Evolutionary conservation across 2,888 invertebrate genomes (phyloP).

Genomic region (Saturnia pavonia): DNA sequence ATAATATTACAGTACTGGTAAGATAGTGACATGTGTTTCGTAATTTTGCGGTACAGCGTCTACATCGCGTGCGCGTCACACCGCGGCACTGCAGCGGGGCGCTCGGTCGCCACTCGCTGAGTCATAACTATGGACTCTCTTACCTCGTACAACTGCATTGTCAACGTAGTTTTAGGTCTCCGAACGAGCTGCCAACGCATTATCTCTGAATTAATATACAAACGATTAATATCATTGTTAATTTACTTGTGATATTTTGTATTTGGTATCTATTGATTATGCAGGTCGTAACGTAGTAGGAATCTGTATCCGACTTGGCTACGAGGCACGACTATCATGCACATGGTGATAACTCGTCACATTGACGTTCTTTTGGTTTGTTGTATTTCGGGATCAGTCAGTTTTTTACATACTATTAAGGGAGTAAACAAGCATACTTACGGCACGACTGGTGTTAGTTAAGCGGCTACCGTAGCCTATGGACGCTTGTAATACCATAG

Average conservation of each 20-base stretch:
- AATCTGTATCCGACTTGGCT: too few relatives aligned
- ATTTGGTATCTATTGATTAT: background rate
- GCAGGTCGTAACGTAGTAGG: too few relatives aligned
- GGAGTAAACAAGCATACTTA: too few relatives aligned
- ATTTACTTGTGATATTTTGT: conserved; percentile 45
- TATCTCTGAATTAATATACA: conserved; percentile 76
- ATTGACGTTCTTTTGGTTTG: too few relatives aligned
- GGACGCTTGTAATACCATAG: too few relatives aligned
- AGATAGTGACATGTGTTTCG: conserved; percentile 13
- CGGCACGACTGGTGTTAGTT: too few relatives aligned
- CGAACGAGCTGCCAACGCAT: conserved; percentile 63
- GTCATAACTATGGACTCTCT: conserved; percentile 75
- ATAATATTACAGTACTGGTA: background rate
- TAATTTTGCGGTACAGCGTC: conserved; percentile 24
- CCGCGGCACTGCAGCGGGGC: conserved; percentile 26
- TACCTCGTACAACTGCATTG: conserved; percentile 42
- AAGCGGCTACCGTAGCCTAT: too few relatives aligned
- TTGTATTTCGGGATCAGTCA: too few relatives aligned
- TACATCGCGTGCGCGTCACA: conserved; percentile 47
- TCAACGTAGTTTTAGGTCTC: conserved; percentile 39
- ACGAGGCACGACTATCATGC: too few relatives aligned
- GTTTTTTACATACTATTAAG: too few relatives aligned
- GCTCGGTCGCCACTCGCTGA: conserved; percentile 49
- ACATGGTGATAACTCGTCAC: too few relatives aligned
- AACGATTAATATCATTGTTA: conserved; percentile 68